Base-by-base conservation (phyloP, 2,113 vertebrate species). In the Verasper variegatus region DNA sequence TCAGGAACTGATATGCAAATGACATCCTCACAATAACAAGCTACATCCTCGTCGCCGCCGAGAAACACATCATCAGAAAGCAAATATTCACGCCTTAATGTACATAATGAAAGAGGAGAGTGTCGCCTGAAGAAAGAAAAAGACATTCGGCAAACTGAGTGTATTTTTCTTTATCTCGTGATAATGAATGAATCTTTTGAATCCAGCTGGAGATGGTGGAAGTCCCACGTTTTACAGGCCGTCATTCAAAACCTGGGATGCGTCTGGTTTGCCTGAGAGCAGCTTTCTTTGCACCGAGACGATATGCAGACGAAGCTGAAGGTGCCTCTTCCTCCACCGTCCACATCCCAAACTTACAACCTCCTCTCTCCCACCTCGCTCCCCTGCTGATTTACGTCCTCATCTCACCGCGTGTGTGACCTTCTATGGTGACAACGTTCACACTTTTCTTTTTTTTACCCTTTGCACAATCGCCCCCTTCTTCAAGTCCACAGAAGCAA, bases 1-100 rank as follows among this genome's bases (percentile, higher is more conserved):
- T 88, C 59, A 76, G 71, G 73, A 76, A 86, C 78, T 67, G 84
- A 88, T 87, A 90, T 88, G 79, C 81, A 88, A 88, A 89, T 82
- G 1, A 62, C 68, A 61, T 75, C 69, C 64, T 76, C 71, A 82
- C 70, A 68, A 64, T 42, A 84, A 82, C 66, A 80, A 69, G 37
- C 76, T 71, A 66, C 67, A 78, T 76, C 67, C 52, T 68, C 57
- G 74, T 72, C 68, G 70, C 74, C 23, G 61, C 68, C 52, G 55
- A 78, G 83, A n/a, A n/a, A 75, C n/a, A 78, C 40, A 4, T 55
- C 37, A 52, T 47, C 52, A 79, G 51, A 78, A 64, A 78, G 81
- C 66, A 70, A 71, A 74, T 78, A 47, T 67, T 68, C 9, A 72
- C 31, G 35, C 74, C 78, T 40, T 54, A 37, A 70, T 57, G 26